Base-by-base conservation (phyloP, 2,113 vertebrate species). In the Thomomys bottae region DNA sequence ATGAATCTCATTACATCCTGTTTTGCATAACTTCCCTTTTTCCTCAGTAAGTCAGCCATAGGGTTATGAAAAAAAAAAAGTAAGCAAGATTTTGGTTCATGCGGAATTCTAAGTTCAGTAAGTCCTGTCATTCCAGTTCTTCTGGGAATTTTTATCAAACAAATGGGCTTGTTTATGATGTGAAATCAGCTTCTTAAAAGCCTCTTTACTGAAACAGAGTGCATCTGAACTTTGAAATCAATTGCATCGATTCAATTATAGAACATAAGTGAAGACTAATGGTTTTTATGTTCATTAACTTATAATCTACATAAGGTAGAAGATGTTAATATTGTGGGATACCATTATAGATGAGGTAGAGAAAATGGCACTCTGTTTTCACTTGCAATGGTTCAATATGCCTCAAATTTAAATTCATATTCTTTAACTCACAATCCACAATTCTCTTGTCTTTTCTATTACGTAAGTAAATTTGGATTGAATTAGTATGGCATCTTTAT, bases 251-350 rank as follows among this genome's bases (percentile, higher is more conserved):
- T 91, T 96, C 73, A 94, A 94, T 96, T 92, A 82, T 83, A 87
- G 89, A 86, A 89, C 89, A 36, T 95, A 92, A 96, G 92, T 94
- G 94, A 95, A 94, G 94, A 94, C 90, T 96, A 95, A 96, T 95
- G 89, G 80, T 75, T 95, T 94, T 93, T 82, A 89, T 94, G 89
- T 93, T 96, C 91, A 94, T 96, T 95, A 96, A 85, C 75, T 95
- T 92, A 88, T 95, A 89, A 93, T 96, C 94, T 96, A 95, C 94
- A 92, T 95, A 96, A 91, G 78, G 85, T 79, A 91, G 77, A 84
- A 92, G 87, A 95, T 85, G 93, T 94, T 97, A 92, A 93, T 94
- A 89, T 92, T 95, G 87, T 93, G 89, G 68, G 77, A 89, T 87
- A 94, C 38, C 26, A 77, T 95, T 96, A 93, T 72, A 79, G 59